Evolutionary conservation across 2,888 invertebrate genomes (phyloP).

Genomic region (Parasteatoda lunata): DNA sequence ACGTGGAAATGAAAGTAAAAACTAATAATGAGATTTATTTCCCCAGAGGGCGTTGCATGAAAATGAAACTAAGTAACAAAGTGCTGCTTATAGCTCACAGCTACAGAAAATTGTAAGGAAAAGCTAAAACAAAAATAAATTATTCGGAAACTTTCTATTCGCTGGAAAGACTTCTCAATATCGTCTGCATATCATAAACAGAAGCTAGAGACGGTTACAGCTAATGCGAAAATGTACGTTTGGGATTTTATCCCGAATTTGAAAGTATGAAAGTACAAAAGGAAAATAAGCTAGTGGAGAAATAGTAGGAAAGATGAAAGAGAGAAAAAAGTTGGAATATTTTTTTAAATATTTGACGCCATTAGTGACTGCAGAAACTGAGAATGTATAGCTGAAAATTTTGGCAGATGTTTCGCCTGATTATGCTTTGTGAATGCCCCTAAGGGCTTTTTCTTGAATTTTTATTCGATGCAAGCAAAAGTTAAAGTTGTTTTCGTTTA

Average conservation of each 20-base stretch:
- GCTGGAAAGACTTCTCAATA: constrained; percentile 11
- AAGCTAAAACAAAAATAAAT: constrained; percentile 50
- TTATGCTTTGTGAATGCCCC: constrained; percentile 56
- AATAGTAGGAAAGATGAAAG: constrained; percentile 5
- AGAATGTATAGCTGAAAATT: constrained; percentile 57
- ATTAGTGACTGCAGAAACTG: constrained; percentile 24
- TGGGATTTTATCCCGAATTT: constrained; percentile 38
- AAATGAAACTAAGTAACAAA: constrained; percentile 56
- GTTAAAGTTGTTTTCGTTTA: constrained; percentile 13
- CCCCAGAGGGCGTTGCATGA: constrained; percentile 32
- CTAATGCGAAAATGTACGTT: constrained; percentile 66
- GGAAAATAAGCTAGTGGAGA: constrained; percentile 7
- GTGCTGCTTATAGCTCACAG: constrained; percentile 1
- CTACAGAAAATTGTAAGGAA: constrained; percentile 9
- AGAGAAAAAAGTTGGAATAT: background rate
- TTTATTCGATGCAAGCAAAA: constrained; percentile 10
- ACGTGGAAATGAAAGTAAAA: too few relatives aligned
- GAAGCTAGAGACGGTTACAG: constrained; percentile 48
- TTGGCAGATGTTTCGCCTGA: constrained; percentile 59
- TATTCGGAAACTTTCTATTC: constrained; percentile 52
- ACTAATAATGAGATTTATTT: constrained; percentile 56
- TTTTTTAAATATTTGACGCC: constrained; percentile 54
- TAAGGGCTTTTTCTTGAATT: constrained; percentile 29
- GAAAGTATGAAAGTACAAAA: constrained; percentile 24
- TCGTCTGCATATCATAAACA: constrained; percentile 35